Base-by-base conservation (phyloP, 1,140 invertebrate species). In the Tenebrio molitor region DNA sequence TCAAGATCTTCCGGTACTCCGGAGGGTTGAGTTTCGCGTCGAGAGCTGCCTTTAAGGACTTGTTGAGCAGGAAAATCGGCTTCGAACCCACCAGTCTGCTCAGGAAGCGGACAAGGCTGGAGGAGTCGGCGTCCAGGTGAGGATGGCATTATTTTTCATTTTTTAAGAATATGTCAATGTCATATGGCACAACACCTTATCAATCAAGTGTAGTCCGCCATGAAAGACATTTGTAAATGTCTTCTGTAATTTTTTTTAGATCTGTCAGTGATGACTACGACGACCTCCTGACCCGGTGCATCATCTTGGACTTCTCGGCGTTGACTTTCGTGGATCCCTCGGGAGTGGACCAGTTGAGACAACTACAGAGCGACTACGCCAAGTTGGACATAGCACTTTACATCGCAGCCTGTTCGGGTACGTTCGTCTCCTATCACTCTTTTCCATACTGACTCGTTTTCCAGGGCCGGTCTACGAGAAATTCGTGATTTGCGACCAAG, bases 21-120 rank as follows among this genome's bases (percentile, higher is more conserved):
- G 92, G 92, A 0, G 89, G 91, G 0, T 80, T 95, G 4, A 93
- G 93, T 84, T 95, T 94, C 82, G 91, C 91, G 1, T 91, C 89
- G 14, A 87, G 87, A 64, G 88, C 89, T 44, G 83, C 87, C 50
- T 93, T 94, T 79, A 86, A 87, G 25, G 81, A 86, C 1, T 83
- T 87, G 1, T 79, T 93, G 2, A 86, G 88, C 76, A 84, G 86
- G 69, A 85, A 88, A 41, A 82, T 89, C 1, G 87, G 85, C 1
- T 70, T 88, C 5, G 78, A 85, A 62, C 74, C 80, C 8, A 39
- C 72, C 1, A 82, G 80, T 74, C 4, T 77, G 46, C 23, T 77
- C 82, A 41, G 84, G 83, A 75, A 83, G 79, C 16, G 79, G 76
- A 14, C 69, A 79, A 71, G 84, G 84, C 58, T 85, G 80, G 67